Evolutionary conservation across 23 tunicate species (phyloP).

Genomic region (Trididemnum miniatum): DNA sequence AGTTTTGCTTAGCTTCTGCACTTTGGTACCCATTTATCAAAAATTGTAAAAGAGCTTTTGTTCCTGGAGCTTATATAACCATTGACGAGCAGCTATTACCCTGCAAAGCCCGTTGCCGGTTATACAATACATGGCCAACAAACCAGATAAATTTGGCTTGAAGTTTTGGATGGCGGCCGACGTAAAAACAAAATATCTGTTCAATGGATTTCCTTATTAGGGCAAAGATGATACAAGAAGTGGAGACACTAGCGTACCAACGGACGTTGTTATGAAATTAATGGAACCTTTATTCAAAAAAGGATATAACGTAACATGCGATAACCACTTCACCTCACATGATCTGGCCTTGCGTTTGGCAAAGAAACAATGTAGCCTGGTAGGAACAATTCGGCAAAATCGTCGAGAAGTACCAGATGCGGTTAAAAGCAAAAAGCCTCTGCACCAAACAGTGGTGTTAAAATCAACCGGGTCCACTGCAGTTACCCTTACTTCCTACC

Average conservation of each 20-base stretch:
- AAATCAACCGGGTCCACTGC: not conserved
- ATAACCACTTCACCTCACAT: slow-evolving; percentile 5
- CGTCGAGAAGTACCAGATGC: not conserved
- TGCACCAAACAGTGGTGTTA: slow-evolving; percentile 14
- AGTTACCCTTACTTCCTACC: not conserved
- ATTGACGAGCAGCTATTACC: slow-evolving; percentile 21
- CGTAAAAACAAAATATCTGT: slow-evolving; percentile 15
- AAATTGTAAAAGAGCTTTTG: not conserved
- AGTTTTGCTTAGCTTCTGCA: slow-evolving; percentile 11
- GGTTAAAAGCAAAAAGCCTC: not conserved
- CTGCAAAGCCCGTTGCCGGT: not conserved
- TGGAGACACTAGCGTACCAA: not conserved
- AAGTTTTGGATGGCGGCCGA: slow-evolving; percentile 23
- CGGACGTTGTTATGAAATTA: not conserved
- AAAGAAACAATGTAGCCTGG: slow-evolving; percentile 6
- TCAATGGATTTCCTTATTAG: slow-evolving; percentile 21
- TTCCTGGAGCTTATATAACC: not conserved
- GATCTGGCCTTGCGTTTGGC: slow-evolving; percentile 20
- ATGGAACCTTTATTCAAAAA: slow-evolving; percentile 2
- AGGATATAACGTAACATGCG: slow-evolving; percentile 22
- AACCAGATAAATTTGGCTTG: slow-evolving; percentile 4
- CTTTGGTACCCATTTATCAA: not conserved
- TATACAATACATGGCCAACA: slow-evolving; percentile 5
- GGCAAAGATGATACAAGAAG: slow-evolving; percentile 17
- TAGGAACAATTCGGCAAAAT: slow-evolving; percentile 4